A percentile compares a stretch with the other conserved stretches of the same genome.
Evolutionary conservation across 2,888 invertebrate species (phyloP).

Genomic region (Anoncus sp.): DNA sequence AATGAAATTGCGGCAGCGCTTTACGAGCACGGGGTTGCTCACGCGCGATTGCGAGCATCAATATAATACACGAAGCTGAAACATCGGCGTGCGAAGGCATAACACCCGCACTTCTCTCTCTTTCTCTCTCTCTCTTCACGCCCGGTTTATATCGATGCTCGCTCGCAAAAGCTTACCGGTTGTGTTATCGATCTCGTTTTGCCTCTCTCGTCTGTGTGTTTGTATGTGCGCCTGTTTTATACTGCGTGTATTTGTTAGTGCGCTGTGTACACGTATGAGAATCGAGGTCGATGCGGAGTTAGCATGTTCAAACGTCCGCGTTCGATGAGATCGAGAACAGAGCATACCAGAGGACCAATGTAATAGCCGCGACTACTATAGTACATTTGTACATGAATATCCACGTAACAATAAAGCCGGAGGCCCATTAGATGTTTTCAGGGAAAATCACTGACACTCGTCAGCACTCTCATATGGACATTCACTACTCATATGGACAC

Average conservation of each 20-base stretch:
- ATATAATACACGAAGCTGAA: conserved; percentile 27
- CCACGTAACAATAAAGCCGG: conserved; percentile 2
- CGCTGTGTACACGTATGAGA: conserved; percentile 21
- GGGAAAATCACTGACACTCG: not conserved
- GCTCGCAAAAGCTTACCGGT: conserved; percentile 47
- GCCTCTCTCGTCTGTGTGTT: conserved; percentile 10
- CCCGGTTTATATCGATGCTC: conserved; percentile 48
- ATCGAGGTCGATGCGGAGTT: conserved; percentile 51
- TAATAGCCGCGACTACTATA: not conserved
- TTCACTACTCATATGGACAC: not conserved
- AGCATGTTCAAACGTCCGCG: conserved; percentile 25
- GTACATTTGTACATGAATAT: no score
- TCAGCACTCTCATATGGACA: not conserved
- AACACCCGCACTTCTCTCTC: conserved; percentile 18
- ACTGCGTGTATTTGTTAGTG: no score
- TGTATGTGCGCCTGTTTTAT: conserved; percentile 6
- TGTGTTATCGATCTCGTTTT: conserved; percentile 55
- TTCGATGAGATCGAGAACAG: conserved; percentile 45
- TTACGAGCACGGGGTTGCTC: conserved; percentile 1
- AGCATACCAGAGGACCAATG: conserved; percentile 13
- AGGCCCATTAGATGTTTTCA: not conserved
- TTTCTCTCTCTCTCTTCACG: conserved; percentile 2
- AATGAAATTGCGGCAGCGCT: conserved; percentile 41
- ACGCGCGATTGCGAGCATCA: conserved; percentile 12
- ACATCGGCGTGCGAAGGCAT: conserved; percentile 24